Evolutionary conservation across 2,113 vertebrate species (phyloP), one percentile per base, ranked within the genome.

Genomic region (Aphelocoma coerulescens): DNA sequence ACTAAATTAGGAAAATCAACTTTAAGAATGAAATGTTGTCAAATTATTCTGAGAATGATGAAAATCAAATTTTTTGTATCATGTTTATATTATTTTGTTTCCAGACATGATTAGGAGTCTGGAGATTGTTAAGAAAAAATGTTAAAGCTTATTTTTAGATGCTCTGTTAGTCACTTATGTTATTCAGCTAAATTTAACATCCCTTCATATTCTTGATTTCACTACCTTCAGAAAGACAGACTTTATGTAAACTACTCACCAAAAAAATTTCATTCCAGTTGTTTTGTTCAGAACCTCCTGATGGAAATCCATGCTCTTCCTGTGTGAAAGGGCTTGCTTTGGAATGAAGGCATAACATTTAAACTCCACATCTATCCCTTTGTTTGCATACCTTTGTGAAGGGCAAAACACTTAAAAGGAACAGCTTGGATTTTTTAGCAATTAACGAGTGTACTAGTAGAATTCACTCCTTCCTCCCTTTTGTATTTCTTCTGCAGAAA

Each of bases 111-210:
- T 92, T 89, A 76, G 41, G 66, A 37, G 5, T 71, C 33, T 44
- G 55, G 26, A 76, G n/a, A 83, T 75, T 55, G 84, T 81, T 75
- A 92, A 89, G 67, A 94, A 92, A 91, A 89, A 96, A 79, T 52
- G 13, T 81, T 90, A 63, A 62, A 91, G 71, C 8, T 80, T 73
- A 48, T 88, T 97, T 95, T 95, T 51, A 89, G 66, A 88, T 92
- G 18, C 76, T 76, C 48, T 77, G 24, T 55, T 35, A 74, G n/a
- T 93, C 14, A 20, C 33, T 96, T 94, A 94, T 94, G 23, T 93
- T 91, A 74, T 80, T 67, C 43, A 80, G 57, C 44, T 88, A 95
- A 95, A 91, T 92, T 96, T 95, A 95, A 63, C 26, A 87, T 83
- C 51, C 44, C 92, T 95, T 96, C 44, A 71, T 57, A 35, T 88